phyloP scores from a whole-genome alignment of 2,888 invertebrate species.

The Oeneis ivallda region DNA sequence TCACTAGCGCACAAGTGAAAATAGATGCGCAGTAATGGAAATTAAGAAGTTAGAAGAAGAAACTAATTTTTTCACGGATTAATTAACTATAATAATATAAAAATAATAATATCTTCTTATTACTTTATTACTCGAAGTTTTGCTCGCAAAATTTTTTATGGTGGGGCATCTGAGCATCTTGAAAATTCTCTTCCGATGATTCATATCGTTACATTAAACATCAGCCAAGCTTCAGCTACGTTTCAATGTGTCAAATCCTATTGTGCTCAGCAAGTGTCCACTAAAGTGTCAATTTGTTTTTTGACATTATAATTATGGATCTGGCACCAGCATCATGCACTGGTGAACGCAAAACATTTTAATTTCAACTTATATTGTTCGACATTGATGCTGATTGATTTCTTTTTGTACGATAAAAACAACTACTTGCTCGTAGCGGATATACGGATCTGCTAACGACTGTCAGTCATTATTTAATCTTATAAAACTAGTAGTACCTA shows the following conservation, averaged over 20 bases:
- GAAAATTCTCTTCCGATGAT: slow-evolving; percentile 5
- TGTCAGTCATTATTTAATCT: slow-evolving; percentile 10
- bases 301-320: slow-evolving; percentile 7
- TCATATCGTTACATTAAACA: background rate
- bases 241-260: background rate
- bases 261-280: background rate
- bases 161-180: no score
- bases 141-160: no score
- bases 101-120: no score
- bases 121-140: no score
- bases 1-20: no score
- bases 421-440: background rate
- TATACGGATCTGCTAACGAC: slow-evolving; percentile 1
- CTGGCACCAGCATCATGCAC: background rate
- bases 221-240: background rate
- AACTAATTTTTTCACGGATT: no score
- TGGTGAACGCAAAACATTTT: slow-evolving; percentile 5
- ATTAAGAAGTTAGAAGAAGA: no score
- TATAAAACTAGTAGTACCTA: background rate
- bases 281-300: slow-evolving; percentile 5
- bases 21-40: no score
- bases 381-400: slow-evolving; percentile 8
- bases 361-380: slow-evolving; percentile 2
- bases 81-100: no score
- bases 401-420: slow-evolving; percentile 9